Conservation (phyloP, 2,113 vertebrate species). For the Phainopepla nitens region DNA sequence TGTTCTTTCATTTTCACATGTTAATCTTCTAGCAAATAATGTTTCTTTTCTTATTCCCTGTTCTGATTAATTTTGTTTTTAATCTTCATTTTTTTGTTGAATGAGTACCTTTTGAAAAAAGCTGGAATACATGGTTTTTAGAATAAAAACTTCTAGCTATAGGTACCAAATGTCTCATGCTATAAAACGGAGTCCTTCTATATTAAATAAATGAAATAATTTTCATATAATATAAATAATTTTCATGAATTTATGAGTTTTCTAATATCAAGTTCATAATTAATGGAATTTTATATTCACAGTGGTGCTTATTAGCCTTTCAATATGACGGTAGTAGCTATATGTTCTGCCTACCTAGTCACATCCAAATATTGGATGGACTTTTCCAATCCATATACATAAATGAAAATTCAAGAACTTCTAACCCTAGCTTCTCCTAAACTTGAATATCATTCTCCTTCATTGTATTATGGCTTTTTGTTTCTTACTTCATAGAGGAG, state of each 20-base stretch:
- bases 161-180: neutral
- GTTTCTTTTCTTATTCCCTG: neutral
- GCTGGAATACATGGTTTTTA: neutral
- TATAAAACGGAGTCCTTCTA: neutral
- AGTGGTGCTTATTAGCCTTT: neutral
- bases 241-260: neutral
- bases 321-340: neutral
- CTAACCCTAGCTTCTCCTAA: neutral
- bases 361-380: neutral
- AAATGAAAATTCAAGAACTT: neutral
- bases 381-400: neutral
- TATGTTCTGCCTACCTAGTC: neutral
- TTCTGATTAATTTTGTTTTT: neutral
- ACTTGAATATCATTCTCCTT: neutral
- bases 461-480: neutral
- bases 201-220: neutral
- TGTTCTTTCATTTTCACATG: neutral
- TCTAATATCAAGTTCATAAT: neutral
- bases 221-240: neutral
- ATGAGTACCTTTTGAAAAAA: neutral
- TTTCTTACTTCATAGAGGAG: neutral
- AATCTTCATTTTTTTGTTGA: neutral
- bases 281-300: neutral
- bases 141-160: neutral
- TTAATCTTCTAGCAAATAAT: neutral